phyloP scores from a whole-genome alignment of 2,797 vertebrate genomes.

The Tarsius wallacei region DNA sequence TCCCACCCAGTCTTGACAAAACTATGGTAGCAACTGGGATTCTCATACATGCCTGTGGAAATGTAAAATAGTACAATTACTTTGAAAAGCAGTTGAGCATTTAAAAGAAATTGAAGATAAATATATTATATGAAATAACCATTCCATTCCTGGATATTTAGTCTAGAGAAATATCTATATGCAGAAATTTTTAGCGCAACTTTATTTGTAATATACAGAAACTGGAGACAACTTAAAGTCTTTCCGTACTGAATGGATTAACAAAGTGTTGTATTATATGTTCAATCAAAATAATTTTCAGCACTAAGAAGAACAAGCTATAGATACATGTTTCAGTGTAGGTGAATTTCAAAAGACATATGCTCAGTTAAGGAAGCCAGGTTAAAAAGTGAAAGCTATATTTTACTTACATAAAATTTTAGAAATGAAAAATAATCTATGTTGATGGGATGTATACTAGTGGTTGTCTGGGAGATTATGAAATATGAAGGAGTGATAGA shows the following conservation, averaged over 20 bases:
- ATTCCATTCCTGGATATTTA: neutral
- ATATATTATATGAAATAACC: neutral
- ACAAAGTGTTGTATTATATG: neutral
- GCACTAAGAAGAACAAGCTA: neutral
- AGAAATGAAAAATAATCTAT: slow-evolving; percentile 10
- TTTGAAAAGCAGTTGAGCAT: neutral
- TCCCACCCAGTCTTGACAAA: neutral
- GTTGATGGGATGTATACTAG: neutral
- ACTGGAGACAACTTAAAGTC: neutral
- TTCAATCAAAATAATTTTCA: neutral
- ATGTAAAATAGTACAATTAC: neutral
- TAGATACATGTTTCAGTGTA: slow-evolving; percentile 14
- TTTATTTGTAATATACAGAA: neutral
- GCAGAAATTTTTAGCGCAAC: neutral
- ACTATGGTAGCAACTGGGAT: neutral
- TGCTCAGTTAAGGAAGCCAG: neutral
- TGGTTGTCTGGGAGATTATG: neutral
- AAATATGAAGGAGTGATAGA: neutral
- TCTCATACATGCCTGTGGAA: neutral
- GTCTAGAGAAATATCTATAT: neutral
- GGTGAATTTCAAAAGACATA: slow-evolving; percentile 15
- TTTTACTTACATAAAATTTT: slow-evolving; percentile 22
- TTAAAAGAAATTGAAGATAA: slow-evolving; percentile 27
- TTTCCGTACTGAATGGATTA: neutral
- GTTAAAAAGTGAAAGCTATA: neutral